Percentiles rank a stretch among this genome's conserved stretches.
Conservation (phyloP, 2,113 vertebrate genomes). For the Lepisosteus osseus region DNA sequence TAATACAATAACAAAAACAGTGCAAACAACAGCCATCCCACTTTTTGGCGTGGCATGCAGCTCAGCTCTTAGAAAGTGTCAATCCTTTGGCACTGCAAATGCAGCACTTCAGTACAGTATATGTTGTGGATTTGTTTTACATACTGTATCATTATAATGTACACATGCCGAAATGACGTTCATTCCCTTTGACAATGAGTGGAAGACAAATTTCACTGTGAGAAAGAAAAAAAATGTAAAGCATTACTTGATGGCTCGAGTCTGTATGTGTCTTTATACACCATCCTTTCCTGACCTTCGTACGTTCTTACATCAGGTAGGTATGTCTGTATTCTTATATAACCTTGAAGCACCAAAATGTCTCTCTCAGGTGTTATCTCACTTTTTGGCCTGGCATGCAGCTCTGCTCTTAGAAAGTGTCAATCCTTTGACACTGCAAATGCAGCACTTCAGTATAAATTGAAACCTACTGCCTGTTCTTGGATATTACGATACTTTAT, state of each 20-base stretch:
- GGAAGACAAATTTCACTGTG: too few species aligned
- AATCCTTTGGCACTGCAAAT: neutral
- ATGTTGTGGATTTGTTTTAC: too few species aligned
- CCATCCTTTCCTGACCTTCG: neutral
- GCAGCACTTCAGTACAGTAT: neutral
- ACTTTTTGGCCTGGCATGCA: slow-evolving; percentile 3
- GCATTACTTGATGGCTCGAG: neutral
- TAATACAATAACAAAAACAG: too few species aligned
- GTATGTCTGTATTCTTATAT: slow-evolving; percentile 2
- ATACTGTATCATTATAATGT: too few species aligned
- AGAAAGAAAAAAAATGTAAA: neutral
- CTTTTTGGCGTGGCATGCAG: neutral
- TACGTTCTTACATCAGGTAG: neutral
- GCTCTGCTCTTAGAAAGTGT: neutral
- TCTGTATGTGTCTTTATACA: neutral
- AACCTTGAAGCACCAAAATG: slow-evolving; percentile 4
- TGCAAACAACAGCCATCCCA: neutral
- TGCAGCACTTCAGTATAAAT: neutral
- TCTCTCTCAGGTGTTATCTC: slow-evolving; percentile 3
- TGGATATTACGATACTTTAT: neutral
- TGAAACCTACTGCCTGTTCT: neutral
- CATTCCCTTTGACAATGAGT: too few species aligned
- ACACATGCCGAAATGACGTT: too few species aligned
- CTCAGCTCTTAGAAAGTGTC: neutral
- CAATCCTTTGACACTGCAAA: neutral